Evolutionary conservation across 2,797 vertebrate genomes (phyloP), one percentile per base, ranked within the genome.

Genomic region (Gallirallus australis): DNA sequence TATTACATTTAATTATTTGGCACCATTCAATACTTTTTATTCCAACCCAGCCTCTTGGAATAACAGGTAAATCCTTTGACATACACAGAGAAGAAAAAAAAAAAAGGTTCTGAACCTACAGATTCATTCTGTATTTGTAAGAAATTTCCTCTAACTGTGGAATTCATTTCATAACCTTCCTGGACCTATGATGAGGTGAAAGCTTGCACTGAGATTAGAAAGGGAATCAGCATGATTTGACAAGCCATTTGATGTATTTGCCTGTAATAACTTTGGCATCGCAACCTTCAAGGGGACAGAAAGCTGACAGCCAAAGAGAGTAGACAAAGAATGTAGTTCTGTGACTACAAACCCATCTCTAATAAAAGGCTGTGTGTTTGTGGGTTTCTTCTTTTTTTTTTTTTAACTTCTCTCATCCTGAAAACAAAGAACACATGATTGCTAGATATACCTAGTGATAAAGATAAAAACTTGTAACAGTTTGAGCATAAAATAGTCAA

Each of bases 191-290:
- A 86, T 54, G 88, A 88, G 69, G 93, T 76, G 70, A 86, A 86
- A 66, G 54, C 80, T 76, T 68, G 76, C 68, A 77, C 47, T 59
- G 85, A 94, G 93, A 92, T 89, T 63, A 93, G 81, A 84, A 86
- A 59, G 33, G 69, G 87, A 87, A 94, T 85, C 91, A 87, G 87
- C 71, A 54, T 28, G 53, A 54, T 82, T 48, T 90, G 88, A 90
- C 91, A 79, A 87, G 76, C 47, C 39, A 69, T 82, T 91, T 90
- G 94, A 91, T 59, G 56, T 48, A 91, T 90, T 59, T 88, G 50
- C 65, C 59, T 86, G 47, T 53, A 91, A 83, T 68, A 86, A 78
- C 65, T 86, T 68, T 59, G 70, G 54, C 82, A 79, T 13, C 33
- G 21, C 63, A 86, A 59, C 66, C 52, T 93, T 88, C 72, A 86